Conservation (phyloP, 1,140 invertebrate genomes). For the Pogonomyrmex barbatus region DNA sequence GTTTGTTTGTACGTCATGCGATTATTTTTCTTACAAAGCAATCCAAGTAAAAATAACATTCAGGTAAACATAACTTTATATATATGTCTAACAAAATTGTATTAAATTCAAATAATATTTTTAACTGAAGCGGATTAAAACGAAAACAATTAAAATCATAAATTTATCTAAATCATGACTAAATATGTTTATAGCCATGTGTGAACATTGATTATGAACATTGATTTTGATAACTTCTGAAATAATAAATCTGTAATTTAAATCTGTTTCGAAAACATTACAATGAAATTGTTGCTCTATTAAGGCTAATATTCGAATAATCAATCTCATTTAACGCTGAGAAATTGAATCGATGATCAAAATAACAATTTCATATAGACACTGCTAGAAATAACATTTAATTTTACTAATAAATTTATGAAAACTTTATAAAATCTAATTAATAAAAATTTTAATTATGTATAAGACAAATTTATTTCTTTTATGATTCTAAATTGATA, state of each 20-base stretch:
- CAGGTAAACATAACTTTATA: no score
- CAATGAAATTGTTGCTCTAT: conserved; percentile 14
- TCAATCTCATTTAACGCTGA: not conserved
- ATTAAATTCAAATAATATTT: not conserved
- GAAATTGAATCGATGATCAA: not conserved
- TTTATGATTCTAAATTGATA: not conserved
- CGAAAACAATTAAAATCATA: not conserved
- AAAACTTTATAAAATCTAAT: conserved; percentile 4
- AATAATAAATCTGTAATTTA: not conserved
- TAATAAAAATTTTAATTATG: not conserved
- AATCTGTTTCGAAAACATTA: not conserved
- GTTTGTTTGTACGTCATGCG: not conserved
- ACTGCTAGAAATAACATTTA: not conserved
- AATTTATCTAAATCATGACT: not conserved
- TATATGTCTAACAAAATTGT: not conserved
- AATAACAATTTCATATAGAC: not conserved
- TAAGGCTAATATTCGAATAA: conserved; percentile 26
- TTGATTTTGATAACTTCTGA: not conserved
- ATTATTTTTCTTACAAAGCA: not conserved
- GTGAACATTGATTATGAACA: conserved; percentile 4
- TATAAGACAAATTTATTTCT: not conserved
- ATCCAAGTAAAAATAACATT: not conserved
- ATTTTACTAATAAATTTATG: conserved; percentile 5
- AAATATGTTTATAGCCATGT: not conserved
- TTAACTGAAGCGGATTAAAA: not conserved